Evolutionary conservation across 2,888 invertebrate genomes (phyloP), one percentile per base, ranked within the genome.

Genomic region (Trissoscelio sp.): DNA sequence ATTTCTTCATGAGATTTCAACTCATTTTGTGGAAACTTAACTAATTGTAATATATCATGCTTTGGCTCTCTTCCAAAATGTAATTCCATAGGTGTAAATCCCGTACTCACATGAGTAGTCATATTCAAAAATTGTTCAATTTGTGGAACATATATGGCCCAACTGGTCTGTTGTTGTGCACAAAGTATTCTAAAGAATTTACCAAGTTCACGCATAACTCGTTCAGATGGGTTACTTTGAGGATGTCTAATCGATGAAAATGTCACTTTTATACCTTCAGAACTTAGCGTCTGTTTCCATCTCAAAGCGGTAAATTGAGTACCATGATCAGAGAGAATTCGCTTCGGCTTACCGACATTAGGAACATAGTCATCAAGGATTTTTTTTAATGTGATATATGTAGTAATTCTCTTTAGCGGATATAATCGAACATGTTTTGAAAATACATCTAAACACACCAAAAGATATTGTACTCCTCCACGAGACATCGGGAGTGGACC

Each of bases 401-500:
- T 24, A 6, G 42, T 60, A 39, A 60, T 60, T 34, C 39, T 77
- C 42, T 70, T 64, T n/a, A 83, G 22, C 14, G 79, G 55, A 55
- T 79, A 81, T 9, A 83, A 24, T 16, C n/a, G 55, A 0, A 78
- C 70, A 48, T 20, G 62, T 12, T 79, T 81, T 0, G 69, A 66
- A 16, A 67, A 81, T 0, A 58, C 75, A 48, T 79, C 82, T 6
- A 79, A 42, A 14, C 64, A 66, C 0, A 62, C 80, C 2, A 81
- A 31, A 4, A 83, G 51, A 34, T 80, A 55, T 37, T 60, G 62
- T 5, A 44, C 58, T 0, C 64, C 69, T 1, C 51, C 72, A 3
- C 31, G 44, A 9, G 44, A 51, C 1, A 6, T 58, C 9, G 82
- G 80, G 11, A 80, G n/a, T 0, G 82, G 82, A 5, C 80, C 80